Percentiles rank a stretch among this genome's conserved stretches.
Evolutionary conservation across 2,888 invertebrate genomes (phyloP).

Genomic region (Eilema griseolum): DNA sequence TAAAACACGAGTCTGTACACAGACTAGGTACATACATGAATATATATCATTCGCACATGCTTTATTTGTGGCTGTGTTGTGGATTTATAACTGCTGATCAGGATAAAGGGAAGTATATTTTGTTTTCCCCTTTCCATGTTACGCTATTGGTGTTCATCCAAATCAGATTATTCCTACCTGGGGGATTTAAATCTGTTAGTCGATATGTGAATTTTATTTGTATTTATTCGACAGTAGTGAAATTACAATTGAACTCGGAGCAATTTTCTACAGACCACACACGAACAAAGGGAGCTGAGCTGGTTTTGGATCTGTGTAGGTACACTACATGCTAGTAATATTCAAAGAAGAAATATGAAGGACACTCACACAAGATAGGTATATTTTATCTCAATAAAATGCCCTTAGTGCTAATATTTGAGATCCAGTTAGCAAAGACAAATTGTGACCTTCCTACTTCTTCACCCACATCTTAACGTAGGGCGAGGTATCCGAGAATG

Average conservation of each 20-base stretch:
- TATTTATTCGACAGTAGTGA: not conserved
- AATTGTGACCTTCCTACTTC: too few relatives aligned
- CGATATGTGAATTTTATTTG: slow-evolving; percentile 1
- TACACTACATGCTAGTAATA: too few relatives aligned
- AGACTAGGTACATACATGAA: not conserved
- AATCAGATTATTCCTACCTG: not conserved
- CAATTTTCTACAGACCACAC: not conserved
- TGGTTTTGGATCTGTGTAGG: not conserved
- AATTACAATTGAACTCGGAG: not conserved
- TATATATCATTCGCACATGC: slow-evolving; percentile 6
- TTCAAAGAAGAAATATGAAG: too few relatives aligned
- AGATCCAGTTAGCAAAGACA: too few relatives aligned
- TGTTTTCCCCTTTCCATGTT: slow-evolving; percentile 8
- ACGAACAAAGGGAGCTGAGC: not conserved
- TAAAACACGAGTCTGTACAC: slow-evolving; percentile 23
- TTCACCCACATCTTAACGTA: too few relatives aligned
- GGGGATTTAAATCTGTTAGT: slow-evolving; percentile 3
- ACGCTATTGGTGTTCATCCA: slow-evolving; percentile 8
- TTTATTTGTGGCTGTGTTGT: slow-evolving; percentile 16
- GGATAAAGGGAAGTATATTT: slow-evolving; percentile 15
- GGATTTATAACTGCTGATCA: slow-evolving; percentile 22
- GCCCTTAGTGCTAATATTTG: too few relatives aligned
- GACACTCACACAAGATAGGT: too few relatives aligned
- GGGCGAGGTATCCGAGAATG: too few relatives aligned
- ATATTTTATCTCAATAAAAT: too few relatives aligned